phyloP scores from a whole-genome alignment of 1,140 invertebrate genomes.

The Pinna nobilis region DNA sequence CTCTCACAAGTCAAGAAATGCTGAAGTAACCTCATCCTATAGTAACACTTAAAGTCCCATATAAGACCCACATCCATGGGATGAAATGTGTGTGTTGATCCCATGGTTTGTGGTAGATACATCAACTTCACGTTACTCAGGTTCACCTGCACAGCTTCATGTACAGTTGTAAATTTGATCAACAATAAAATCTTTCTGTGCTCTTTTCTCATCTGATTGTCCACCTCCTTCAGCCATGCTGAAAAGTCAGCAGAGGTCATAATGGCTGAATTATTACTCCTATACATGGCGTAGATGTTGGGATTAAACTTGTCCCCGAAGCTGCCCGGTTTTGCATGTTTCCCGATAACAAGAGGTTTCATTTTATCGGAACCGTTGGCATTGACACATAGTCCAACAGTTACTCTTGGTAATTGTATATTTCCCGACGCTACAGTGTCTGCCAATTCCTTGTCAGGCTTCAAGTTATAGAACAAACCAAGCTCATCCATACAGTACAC shows the following conservation, averaged over 20 bases:
- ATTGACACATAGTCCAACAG: constrained; percentile 11
- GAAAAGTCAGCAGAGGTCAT: not conserved
- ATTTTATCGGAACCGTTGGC: constrained; percentile 13
- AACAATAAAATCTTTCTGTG: constrained; percentile 4
- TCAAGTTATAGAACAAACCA: constrained; percentile 10
- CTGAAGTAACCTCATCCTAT: not conserved
- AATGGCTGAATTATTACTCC: not conserved
- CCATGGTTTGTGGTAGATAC: constrained; percentile 1
- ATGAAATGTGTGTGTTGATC: not conserved
- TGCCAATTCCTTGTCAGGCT: constrained; percentile 4
- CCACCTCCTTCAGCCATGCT: not conserved
- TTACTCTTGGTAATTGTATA: too few species aligned
- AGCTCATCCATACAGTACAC: constrained; percentile 13
- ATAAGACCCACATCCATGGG: constrained; percentile 7
- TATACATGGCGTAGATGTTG: constrained; percentile 4
- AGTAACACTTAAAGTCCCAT: constrained; percentile 1
- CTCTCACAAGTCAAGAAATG: not conserved
- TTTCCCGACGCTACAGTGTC: not conserved
- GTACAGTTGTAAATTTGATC: constrained; percentile 5
- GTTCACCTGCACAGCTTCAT: constrained; percentile 1
- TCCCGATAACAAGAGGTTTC: constrained; percentile 3
- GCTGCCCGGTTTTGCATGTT: not conserved
- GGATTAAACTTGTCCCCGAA: constrained; percentile 10
- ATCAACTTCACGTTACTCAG: constrained; percentile 8
- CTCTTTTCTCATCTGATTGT: not conserved